phyloP scores from a whole-genome alignment of 2,888 invertebrate genomes.

The Tetragonisca angustula region DNA sequence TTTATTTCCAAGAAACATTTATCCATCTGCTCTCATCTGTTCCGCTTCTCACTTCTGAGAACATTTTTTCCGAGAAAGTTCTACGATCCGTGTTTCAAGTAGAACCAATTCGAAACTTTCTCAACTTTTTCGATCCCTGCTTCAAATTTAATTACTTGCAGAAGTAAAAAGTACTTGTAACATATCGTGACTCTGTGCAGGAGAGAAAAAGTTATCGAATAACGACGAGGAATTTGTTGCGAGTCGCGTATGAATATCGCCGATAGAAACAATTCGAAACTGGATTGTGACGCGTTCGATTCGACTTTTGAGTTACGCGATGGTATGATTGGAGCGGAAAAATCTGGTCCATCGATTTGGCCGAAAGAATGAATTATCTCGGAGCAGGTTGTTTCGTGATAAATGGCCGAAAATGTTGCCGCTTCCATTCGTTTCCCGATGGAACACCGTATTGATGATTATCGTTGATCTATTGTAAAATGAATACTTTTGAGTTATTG shows the following conservation, averaged over 20 bases:
- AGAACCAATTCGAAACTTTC: no score
- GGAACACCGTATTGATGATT: slow-evolving; percentile 30
- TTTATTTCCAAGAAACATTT: no score
- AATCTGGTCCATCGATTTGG: slow-evolving; percentile 25
- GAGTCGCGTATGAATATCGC: not conserved
- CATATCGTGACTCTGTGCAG: not conserved
- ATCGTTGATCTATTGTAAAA: slow-evolving; percentile 42
- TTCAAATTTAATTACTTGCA: not conserved
- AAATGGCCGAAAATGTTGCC: slow-evolving; percentile 31
- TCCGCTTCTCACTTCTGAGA: no score
- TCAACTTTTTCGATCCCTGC: no score
- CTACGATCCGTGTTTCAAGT: no score
- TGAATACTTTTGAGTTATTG: slow-evolving; percentile 45
- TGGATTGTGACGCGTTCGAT: not conserved
- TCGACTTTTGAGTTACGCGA: slow-evolving; percentile 35
- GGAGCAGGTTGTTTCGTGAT: slow-evolving; percentile 24
- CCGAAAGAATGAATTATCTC: slow-evolving; percentile 37
- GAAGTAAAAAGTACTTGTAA: not conserved
- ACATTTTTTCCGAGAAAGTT: no score
- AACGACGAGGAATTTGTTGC: not conserved
- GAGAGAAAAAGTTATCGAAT: not conserved
- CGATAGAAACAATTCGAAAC: not conserved
- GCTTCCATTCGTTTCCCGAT: slow-evolving; percentile 2
- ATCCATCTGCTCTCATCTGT: no score
- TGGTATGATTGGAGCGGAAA: not conserved